Conservation (phyloP, 2,888 invertebrate genomes). For the Nyleta sp. region DNA sequence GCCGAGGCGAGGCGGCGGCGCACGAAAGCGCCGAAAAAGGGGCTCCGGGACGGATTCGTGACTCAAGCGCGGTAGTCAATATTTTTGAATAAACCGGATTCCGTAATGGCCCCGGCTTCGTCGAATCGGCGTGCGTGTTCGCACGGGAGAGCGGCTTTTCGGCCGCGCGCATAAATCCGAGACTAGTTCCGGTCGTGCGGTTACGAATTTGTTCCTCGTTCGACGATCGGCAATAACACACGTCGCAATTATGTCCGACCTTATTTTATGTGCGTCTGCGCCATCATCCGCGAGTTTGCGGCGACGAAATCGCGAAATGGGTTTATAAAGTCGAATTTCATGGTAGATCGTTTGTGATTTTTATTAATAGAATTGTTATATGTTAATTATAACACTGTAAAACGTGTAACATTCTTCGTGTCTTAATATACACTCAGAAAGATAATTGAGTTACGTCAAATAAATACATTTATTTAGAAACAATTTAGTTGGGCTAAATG, state of each 20-base stretch:
- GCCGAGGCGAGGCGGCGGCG: slow-evolving; percentile 25
- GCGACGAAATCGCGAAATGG: slow-evolving; percentile 3
- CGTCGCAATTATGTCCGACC: slow-evolving; percentile 38
- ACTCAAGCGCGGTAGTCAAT: slow-evolving; percentile 60
- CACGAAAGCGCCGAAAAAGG: slow-evolving; percentile 50
- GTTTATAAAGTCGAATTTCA: too few relatives aligned
- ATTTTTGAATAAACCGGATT: slow-evolving; percentile 66
- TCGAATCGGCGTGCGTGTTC: slow-evolving; percentile 55
- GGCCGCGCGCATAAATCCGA: slow-evolving; percentile 47
- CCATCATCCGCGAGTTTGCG: too few relatives aligned
- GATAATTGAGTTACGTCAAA: too few relatives aligned
- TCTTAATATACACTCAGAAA: too few relatives aligned
- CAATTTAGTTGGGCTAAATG: too few relatives aligned
- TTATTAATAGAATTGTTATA: too few relatives aligned
- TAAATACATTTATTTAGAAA: too few relatives aligned
- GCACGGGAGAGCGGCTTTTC: slow-evolving; percentile 48
- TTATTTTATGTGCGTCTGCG: slow-evolving; percentile 38
- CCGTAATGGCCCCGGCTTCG: slow-evolving; percentile 56
- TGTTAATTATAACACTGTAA: too few relatives aligned
- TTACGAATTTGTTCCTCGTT: slow-evolving; percentile 53
- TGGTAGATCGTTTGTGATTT: too few relatives aligned
- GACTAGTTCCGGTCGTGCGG: slow-evolving; percentile 60
- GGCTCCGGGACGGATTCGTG: slow-evolving; percentile 57
- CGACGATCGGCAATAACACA: slow-evolving; percentile 38
- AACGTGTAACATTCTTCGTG: too few relatives aligned